Base-by-base conservation (phyloP, 2,113 vertebrate genomes). In the Pantherophis guttatus region DNA sequence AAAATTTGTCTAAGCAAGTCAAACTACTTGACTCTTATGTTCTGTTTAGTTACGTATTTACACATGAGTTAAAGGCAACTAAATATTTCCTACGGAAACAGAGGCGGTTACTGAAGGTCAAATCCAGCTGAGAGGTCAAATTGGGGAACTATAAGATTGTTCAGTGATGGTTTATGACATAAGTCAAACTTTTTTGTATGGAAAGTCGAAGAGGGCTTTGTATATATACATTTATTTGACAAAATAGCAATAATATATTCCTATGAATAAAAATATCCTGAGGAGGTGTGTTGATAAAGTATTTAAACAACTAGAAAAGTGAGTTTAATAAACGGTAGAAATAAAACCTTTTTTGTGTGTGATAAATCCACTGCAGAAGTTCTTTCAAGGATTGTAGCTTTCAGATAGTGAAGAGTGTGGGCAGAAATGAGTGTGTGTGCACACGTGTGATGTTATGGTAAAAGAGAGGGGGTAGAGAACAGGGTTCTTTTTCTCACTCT, bases 1-100 rank as follows among this genome's bases (percentile, higher is more conserved):
- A 98, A 99, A 99, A 95, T 98, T 75, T 5, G 98, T 98, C 97
- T 98, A 99, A 98, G 97, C 93, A 4, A 48, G 93, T 93, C 96
- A 95, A 96, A 33, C 53, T 91, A 95, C 95, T 98, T 96, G 97
- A 94, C 96, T 97, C 94, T 95, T 95, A 95, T 96, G 96, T 92
- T 97, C 95, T 96, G 96, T 96, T 97, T 97, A 98, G 97, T 98
- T 98, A 98, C 97, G 95, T 24, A 0, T 65, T 53, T 93, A 23
- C 93, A 93, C 96, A 94, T 98, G 97, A 97, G 96, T 90, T 97
- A 97, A 96, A 97, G 97, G 97, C 97, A 97, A 97, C 96, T 97
- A 95, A 96, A 92, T 97, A 97, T 97, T 98, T 98, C 97, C 97
- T 97, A 97, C 96, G 97, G 97, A 97, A 98, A 97, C 95, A 93